phyloP scores from a whole-genome alignment of 2,797 vertebrate genomes.

The Avahi laniger region DNA sequence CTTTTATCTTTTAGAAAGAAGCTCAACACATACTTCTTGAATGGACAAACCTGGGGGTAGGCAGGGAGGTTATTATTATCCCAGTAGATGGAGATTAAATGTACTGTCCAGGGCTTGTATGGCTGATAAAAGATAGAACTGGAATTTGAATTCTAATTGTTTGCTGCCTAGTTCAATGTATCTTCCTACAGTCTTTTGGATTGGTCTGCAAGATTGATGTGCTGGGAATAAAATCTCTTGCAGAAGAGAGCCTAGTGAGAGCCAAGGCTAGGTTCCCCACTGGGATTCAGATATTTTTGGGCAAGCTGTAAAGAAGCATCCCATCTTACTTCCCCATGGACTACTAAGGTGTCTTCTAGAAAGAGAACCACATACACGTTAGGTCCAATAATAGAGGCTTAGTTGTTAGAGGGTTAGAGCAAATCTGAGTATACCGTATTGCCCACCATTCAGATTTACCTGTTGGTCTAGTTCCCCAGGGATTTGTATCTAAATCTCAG shows the following conservation, averaged over 20 bases:
- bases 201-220: constrained; percentile 36
- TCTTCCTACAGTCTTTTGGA: constrained; percentile 26
- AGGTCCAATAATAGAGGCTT: neutral
- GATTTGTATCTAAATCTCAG: constrained; percentile 1
- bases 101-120: neutral
- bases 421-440: neutral
- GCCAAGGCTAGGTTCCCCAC: neutral
- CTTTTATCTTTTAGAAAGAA: constrained; percentile 56
- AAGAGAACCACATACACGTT: neutral
- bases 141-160: constrained; percentile 51
- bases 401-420: neutral
- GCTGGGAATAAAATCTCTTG: neutral
- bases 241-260: neutral
- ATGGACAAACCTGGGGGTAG: neutral
- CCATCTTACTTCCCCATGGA: neutral
- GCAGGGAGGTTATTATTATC: constrained; percentile 16
- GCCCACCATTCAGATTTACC: neutral
- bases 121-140: constrained; percentile 35
- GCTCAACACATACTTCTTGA: constrained; percentile 7
- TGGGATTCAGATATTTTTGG: constrained; percentile 1
- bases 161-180: constrained; percentile 25
- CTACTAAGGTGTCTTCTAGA: constrained; percentile 14
- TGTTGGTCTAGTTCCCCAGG: neutral
- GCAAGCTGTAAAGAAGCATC: neutral
- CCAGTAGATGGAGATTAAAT: constrained; percentile 14